Evolutionary conservation across 2,797 vertebrate genomes (phyloP).

Genomic region (Epinephelus coioides): DNA sequence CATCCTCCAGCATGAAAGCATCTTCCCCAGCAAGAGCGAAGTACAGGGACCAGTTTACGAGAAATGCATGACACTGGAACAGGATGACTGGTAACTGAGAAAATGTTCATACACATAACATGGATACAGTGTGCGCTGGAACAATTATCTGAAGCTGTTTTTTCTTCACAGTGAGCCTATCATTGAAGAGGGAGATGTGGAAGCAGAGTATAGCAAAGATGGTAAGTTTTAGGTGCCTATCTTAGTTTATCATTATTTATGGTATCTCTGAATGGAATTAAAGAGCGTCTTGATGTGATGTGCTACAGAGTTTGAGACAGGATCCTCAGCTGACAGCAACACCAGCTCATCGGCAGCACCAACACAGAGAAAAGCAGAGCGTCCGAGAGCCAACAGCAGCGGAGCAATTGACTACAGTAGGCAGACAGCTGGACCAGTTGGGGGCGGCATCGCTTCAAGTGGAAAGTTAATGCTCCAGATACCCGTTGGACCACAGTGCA

Average conservation of each 20-base stretch:
- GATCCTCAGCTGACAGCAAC: conserved; percentile 56
- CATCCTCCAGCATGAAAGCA: conserved; percentile 86
- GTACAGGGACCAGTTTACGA: conserved; percentile 90
- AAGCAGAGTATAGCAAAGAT: conserved; percentile 78
- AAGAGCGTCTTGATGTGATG: background rate
- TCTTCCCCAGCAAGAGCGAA: conserved; percentile 85
- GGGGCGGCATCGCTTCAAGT: conserved; percentile 36
- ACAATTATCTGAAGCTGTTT: conserved; percentile 12
- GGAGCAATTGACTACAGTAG: conserved; percentile 77
- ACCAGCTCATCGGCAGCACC: conserved; percentile 69
- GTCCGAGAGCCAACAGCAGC: conserved; percentile 77
- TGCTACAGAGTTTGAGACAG: conserved; percentile 56
- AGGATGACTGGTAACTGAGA: conserved; percentile 82
- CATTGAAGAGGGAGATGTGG: conserved; percentile 83
- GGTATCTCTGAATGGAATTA: background rate
- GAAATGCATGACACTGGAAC: conserved; percentile 90
- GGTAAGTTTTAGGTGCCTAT: conserved; percentile 51
- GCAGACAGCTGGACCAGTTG: conserved; percentile 46
- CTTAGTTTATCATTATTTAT: background rate
- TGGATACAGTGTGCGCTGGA: background rate
- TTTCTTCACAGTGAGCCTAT: conserved; percentile 76
- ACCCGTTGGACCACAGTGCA: conserved; percentile 66
- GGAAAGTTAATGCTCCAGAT: conserved; percentile 74
- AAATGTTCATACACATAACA: background rate
- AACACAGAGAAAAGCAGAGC: conserved; percentile 77